Evolutionary conservation across 2,888 invertebrate genomes (phyloP).

Genomic region (Meloe dianella): DNA sequence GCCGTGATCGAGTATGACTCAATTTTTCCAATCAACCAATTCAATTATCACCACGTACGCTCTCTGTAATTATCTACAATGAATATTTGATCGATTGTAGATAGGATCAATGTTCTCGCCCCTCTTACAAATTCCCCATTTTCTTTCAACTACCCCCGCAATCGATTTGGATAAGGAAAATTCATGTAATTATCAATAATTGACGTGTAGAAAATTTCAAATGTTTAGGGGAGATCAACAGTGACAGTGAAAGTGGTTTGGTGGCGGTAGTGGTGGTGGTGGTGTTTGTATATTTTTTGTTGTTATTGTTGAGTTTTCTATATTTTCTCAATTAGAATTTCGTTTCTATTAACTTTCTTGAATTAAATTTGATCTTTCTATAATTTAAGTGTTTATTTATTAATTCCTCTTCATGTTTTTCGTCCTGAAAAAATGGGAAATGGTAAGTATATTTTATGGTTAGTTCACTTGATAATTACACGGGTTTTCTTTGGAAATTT

Average conservation of each 20-base stretch:
- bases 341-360: background rate
- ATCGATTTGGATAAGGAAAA: background rate
- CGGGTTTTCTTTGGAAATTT: background rate
- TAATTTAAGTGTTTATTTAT: background rate
- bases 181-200: background rate
- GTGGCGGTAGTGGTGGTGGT: conserved; percentile 31
- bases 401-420: background rate
- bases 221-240: background rate
- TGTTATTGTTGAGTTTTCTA: conserved; percentile 30
- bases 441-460: background rate
- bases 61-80: background rate
- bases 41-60: background rate
- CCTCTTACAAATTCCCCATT: background rate
- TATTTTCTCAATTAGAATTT: conserved; percentile 8
- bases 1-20: background rate
- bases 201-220: background rate
- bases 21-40: background rate
- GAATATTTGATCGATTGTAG: background rate
- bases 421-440: background rate
- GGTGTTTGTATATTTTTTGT: conserved; percentile 38
- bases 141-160: background rate
- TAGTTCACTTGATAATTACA: background rate
- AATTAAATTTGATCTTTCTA: background rate
- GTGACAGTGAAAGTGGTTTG: background rate
- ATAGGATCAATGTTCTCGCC: conserved; percentile 5